Base-by-base conservation (phyloP, 92 coral and sea anemone species). In the Heteractis magnifica region DNA sequence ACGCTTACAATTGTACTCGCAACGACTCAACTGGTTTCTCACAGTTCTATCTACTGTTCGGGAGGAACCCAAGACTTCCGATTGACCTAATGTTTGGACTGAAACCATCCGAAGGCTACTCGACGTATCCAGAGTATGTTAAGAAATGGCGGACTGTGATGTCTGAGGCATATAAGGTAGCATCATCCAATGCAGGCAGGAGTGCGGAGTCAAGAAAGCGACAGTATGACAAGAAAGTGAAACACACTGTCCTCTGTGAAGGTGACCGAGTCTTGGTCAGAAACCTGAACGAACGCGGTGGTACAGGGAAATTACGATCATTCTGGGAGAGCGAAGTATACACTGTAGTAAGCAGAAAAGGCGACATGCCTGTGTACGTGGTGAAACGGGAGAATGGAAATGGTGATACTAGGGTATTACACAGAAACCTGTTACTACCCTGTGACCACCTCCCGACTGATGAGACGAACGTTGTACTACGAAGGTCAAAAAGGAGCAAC, bases 301-400 rank as follows among this genome's bases (percentile, higher is more conserved):
- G 88, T 10, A 65, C 88, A 12, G 91, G 91, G 26, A 88, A 88
- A 55, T 75, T 75, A 48, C 56, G 79, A 49, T 75, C 79, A 12
- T 89, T 89, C 74, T 88, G 90, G 94, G 92, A 91, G 75, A 86
- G 83, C 10, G 56, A 78, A 77, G 81, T 89, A 49, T 84, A 91
- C 71, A 77, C 86, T 56, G 85, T 91, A 23, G 88, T 89, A 18
- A 76, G 81, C 13, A 87, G 82, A 72, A 79, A 81, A 56, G 84
- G 78, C 51, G 89, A 83, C 21, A 86, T 86, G 88, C 92, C 90
- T 11, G 91, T 91, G 49, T 91, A 88, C 65, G 90, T 65, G 16
- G 91, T 84, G 21, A 78, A 51, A n/a, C 86, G 80, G 20, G 91
- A 90, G 82, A 81, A 16, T 20, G 85, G 92, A 55, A 70, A 75